Evolutionary conservation across 2,888 invertebrate genomes (phyloP), one percentile per base, ranked within the genome.

Genomic region (Tetrapedia diversipes): DNA sequence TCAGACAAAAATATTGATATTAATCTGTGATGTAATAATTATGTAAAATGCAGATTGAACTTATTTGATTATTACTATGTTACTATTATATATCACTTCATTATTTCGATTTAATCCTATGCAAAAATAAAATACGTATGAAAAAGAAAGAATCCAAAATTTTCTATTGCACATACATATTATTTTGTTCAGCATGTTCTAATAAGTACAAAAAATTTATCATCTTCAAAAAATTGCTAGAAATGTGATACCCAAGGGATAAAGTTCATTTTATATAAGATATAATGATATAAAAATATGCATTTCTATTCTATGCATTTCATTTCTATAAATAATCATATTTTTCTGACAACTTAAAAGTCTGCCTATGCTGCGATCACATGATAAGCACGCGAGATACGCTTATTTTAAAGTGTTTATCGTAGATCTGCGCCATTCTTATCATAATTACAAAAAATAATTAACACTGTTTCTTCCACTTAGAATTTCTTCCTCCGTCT

Each of bases 351-450:
- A n/a, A 45, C 11, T 41, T 19, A 65, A 41, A 60, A 22, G 8
- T 43, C 22, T 19, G 19, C 2, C 34, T 82, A 14, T 57, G 65
- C 57, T 61, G 51, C 32, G 69, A 77, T 78, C 83, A 80, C 69
- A 77, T 67, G 76, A 57, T 57, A 54, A 60, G 60, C 72, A 79
- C 64, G 81, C 71, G 59, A 47, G 37, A 14, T 34, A 34, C 27
- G 41, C 34, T 51, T 59, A 75, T 68, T 70, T 16, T n/a, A 14
- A 39, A 47, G 65, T 59, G 29, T 29, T 53, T 73, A 77, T 72
- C 56, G 14, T 39, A 8, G 39, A 34, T 49, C 45, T 11, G 8
- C 8, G 1, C 11, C 0, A 37, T 39, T 65, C 14, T 73, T 66
- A 56, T 82, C 83, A 2, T 16, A 1, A 14, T 27, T 2, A 11